Evolutionary conservation across 2,888 invertebrate genomes (phyloP), one percentile per base, ranked within the genome.

Genomic region (Drosophila leonis): DNA sequence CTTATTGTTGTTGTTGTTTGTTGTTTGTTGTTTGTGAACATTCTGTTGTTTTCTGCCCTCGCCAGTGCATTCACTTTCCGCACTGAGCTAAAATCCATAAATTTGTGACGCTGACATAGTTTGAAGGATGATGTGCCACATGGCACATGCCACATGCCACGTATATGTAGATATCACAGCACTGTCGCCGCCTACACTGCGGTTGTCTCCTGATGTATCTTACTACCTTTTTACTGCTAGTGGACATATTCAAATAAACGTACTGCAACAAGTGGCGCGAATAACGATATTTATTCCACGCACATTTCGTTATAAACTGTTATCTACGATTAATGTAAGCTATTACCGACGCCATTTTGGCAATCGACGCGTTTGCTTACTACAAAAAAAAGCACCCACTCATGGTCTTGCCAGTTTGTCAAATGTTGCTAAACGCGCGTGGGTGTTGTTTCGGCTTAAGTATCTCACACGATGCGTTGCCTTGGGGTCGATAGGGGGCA

Each of bases 341-440:
- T 80, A 78, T 78, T 78, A 59, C 61, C 57, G 75, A 62, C 82
- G 74, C 71, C 67, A 81, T 75, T 89, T 86, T 71, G 71, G 70
- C 65, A 65, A 68, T 42, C 48, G 37, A 29, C 20, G 37, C 37
- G 41, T 29, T 27, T 41, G 48, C 44, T 39, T 31, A 31, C 56
- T 42, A 48, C 46, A 46, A 44, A 27, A 54, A 57, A 18, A 61
- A 27, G 39, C 62, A 70, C 52, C 52, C 33, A 33, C 44, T 52
- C 52, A n/a, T 24, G 24, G 35, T 15, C 24, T n/a, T 18, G 20
- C 12, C 42, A 41, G 67, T 41, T 52, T 81, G 62, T 62, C 63
- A 62, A 76, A 66, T 72, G 63, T 69, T 44, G 49, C 68, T 59
- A 64, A 77, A 59, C 56, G 52, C 15, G 81, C 66, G 83, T 86